Percentiles rank a stretch among this genome's conserved stretches.
phyloP scores from a whole-genome alignment of 2,797 vertebrate genomes.

The Orientallactaga sibirica region DNA sequence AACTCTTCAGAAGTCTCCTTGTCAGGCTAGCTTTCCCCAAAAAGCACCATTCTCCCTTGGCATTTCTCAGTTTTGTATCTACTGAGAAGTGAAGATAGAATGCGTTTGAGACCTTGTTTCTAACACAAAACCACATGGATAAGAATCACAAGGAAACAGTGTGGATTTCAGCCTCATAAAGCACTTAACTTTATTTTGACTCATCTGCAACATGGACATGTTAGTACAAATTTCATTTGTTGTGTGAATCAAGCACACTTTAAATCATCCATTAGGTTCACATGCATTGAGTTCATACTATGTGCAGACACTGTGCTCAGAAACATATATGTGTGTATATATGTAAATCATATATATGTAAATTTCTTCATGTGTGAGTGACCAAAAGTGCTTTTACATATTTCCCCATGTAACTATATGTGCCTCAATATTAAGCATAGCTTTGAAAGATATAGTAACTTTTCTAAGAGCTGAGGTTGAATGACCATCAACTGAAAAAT shows the following conservation, averaged over 20 bases:
- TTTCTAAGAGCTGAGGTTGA: neutral
- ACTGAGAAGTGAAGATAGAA: neutral
- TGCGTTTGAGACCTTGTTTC: neutral
- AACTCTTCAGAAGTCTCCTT: neutral
- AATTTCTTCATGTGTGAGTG: neutral
- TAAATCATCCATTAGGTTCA: neutral
- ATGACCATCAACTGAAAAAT: neutral
- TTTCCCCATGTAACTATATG: neutral
- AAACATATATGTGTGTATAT: neutral
- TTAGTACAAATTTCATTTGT: neutral
- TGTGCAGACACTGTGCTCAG: neutral
- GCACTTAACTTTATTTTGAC: neutral
- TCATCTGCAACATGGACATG: slow-evolving; percentile 48
- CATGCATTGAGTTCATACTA: neutral
- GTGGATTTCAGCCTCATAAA: neutral
- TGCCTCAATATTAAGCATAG: neutral
- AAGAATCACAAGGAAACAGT: neutral
- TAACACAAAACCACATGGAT: neutral
- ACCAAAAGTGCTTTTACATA: neutral
- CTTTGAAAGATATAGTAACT: neutral
- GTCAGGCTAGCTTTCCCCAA: neutral
- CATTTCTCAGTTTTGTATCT: neutral
- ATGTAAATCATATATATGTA: no score
- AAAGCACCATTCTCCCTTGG: neutral
- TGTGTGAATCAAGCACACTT: neutral